Percentiles rank a stretch among this genome's conserved stretches.
Conservation (phyloP, 2,113 vertebrate species). For the Daboia siamensis region DNA sequence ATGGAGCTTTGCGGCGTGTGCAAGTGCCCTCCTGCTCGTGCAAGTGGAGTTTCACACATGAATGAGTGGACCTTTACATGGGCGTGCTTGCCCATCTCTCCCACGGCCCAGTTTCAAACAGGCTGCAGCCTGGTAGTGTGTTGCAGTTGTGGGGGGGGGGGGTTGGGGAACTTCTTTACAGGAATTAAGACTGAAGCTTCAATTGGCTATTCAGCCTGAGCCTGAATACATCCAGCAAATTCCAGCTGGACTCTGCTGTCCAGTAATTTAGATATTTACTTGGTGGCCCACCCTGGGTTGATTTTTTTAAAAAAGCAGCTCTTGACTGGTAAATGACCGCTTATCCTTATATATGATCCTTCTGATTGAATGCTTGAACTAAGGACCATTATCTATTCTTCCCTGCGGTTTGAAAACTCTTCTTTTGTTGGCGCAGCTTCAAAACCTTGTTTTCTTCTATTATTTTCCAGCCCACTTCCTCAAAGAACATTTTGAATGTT, state of each 20-base stretch:
- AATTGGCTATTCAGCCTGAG: background rate
- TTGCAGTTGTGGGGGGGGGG: too few species aligned
- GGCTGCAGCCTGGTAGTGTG: accelerated
- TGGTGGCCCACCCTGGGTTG: background rate
- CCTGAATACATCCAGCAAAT: background rate
- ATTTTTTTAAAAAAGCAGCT: background rate
- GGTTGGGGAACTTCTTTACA: background rate
- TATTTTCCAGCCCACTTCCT: background rate
- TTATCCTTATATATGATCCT: background rate
- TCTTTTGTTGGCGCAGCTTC: background rate
- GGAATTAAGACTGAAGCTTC: background rate
- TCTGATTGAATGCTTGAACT: background rate
- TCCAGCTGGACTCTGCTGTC: background rate
- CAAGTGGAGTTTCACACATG: too few species aligned
- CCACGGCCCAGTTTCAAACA: too few species aligned
- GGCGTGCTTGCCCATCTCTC: too few species aligned
- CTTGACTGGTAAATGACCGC: background rate
- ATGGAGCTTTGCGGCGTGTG: too few species aligned
- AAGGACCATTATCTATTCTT: background rate
- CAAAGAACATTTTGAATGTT: background rate
- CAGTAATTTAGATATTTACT: background rate
- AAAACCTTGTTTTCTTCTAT: background rate
- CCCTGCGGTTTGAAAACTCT: background rate
- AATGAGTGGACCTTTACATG: too few species aligned
- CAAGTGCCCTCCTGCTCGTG: too few species aligned